A percentile compares a stretch with the other conserved stretches of the same genome.
phyloP scores from a whole-genome alignment of 1,140 invertebrate species.

The Scaptomyza montana region DNA sequence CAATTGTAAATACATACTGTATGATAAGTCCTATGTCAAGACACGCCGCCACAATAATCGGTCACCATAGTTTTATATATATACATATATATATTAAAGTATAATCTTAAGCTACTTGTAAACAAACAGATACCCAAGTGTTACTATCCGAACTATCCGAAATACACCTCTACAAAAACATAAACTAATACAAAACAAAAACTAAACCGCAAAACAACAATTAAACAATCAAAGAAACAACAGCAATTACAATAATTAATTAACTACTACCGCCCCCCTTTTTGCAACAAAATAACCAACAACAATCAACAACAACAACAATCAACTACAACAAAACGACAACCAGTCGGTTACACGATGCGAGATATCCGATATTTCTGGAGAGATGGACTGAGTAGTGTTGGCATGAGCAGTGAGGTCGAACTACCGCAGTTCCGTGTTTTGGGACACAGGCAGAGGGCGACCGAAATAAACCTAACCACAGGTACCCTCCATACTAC shows the following conservation, averaged over 20 bases:
- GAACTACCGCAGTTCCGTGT: constrained; percentile 97
- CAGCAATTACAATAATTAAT: constrained; percentile 72
- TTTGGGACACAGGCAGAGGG: constrained; percentile 95
- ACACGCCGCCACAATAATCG: constrained; percentile 17
- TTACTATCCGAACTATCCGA: constrained; percentile 17
- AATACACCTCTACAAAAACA: constrained; percentile 26
- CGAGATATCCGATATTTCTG: constrained; percentile 98
- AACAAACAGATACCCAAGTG: constrained; percentile 16
- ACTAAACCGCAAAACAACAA: constrained; percentile 12
- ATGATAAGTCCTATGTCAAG: constrained; percentile 23
- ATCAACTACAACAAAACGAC: constrained; percentile 46
- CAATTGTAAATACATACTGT: constrained; percentile 60
- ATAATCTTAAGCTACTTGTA: constrained; percentile 37
- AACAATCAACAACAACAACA: constrained; percentile 46
- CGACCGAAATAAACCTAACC: constrained; percentile 95
- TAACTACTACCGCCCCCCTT: constrained; percentile 77
- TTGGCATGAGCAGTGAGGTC: constrained; percentile 95
- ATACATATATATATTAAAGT: constrained; percentile 19
- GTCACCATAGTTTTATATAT: constrained; percentile 19
- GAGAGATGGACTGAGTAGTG: constrained; percentile 93
- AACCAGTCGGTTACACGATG: constrained; percentile 97
- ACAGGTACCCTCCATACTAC: constrained; percentile 91
- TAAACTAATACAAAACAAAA: constrained; percentile 1
- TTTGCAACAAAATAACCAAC: constrained; percentile 62
- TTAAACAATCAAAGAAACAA: constrained; percentile 25